Conservation (phyloP, 2,797 vertebrate species). For the Clarias pachynema region DNA sequence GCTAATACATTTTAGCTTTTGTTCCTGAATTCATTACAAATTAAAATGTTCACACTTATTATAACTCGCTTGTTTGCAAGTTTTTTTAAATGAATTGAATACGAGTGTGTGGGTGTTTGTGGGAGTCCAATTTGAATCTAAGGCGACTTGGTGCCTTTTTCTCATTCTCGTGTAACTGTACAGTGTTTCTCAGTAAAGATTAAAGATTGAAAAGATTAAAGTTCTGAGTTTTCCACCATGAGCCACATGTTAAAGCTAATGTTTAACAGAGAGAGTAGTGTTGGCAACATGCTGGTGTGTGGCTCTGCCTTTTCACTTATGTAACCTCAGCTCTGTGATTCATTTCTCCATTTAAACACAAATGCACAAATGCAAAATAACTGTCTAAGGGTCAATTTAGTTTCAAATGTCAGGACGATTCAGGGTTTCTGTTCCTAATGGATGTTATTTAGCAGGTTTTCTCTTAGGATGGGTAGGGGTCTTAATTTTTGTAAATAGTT, state of each 20-base stretch:
- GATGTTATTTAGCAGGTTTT: not conserved
- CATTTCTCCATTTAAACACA: not conserved
- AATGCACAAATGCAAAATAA: not conserved
- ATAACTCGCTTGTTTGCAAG: not conserved
- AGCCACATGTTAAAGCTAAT: slow-evolving; percentile 22
- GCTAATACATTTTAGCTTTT: slow-evolving; percentile 6
- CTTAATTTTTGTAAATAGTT: not conserved
- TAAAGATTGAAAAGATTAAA: not conserved
- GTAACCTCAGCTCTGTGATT: slow-evolving; percentile 38
- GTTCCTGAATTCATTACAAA: not conserved
- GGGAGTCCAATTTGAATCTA: not conserved
- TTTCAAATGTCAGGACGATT: not conserved
- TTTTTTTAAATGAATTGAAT: not conserved
- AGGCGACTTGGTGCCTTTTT: not conserved
- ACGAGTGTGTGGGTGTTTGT: not conserved
- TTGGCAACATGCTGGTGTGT: slow-evolving; percentile 20
- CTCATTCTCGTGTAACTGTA: not conserved
- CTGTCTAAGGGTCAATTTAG: not conserved
- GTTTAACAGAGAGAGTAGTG: slow-evolving; percentile 27
- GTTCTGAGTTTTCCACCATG: not conserved
- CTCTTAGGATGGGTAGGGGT: not conserved
- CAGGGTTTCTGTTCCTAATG: not conserved
- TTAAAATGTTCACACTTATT: not conserved
- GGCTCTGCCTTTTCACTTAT: slow-evolving; percentile 30
- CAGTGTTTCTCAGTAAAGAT: slow-evolving; percentile 22